A percentile compares a stretch with the other conserved stretches of the same genome.
Evolutionary conservation across 2,888 invertebrate genomes (phyloP).

Genomic region (Crematogaster levior): DNA sequence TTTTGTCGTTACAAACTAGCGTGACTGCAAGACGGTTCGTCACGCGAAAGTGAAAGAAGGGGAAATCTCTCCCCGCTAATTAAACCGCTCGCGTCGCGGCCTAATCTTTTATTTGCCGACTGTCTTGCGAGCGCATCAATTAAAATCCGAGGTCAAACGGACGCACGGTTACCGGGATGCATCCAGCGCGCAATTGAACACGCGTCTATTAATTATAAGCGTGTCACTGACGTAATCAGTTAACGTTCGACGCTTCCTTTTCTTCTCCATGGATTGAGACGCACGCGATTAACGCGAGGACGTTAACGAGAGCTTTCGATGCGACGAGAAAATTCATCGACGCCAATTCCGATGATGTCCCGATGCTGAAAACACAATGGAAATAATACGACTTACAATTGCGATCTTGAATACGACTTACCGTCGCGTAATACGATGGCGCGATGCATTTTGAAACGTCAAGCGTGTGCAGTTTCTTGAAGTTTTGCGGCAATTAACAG

Average conservation of each 20-base stretch:
- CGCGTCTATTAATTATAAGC: conserved; percentile 46
- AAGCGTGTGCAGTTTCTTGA: conserved; percentile 63
- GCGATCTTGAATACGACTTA: conserved; percentile 39
- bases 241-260: neutral
- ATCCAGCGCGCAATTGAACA: neutral
- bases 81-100: conserved; percentile 42
- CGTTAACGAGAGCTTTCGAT: neutral
- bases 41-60: conserved; percentile 43
- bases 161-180: conserved; percentile 29
- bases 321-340: neutral
- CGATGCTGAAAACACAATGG: neutral
- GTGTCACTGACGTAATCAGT: conserved; percentile 53
- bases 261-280: neutral
- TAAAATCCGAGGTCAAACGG: conserved; percentile 48
- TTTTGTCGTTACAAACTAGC: neutral
- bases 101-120: conserved; percentile 52
- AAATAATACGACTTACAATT: neutral
- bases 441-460: conserved; percentile 46
- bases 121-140: conserved; percentile 45
- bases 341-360: neutral
- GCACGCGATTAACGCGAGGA: neutral
- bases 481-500: conserved; percentile 81
- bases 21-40: conserved; percentile 13
- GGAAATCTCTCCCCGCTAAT: conserved; percentile 30
- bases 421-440: neutral